Conservation (phyloP, 2,797 vertebrate species). For the Rachycentron canadum region DNA sequence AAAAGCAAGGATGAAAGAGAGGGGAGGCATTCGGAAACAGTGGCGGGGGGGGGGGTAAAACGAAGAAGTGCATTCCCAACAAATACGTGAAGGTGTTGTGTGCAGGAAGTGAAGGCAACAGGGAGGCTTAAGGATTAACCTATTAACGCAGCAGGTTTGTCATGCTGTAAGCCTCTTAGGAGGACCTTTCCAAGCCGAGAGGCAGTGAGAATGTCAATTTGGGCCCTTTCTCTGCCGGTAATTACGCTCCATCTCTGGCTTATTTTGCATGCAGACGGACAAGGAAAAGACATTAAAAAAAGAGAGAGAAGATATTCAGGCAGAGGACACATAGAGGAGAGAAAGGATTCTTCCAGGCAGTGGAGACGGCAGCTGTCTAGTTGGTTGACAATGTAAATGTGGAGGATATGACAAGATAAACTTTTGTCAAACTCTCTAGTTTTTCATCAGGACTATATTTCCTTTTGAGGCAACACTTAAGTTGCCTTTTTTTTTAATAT, state of each 20-base stretch:
- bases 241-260: constrained; percentile 68
- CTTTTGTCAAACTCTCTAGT: background rate
- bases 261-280: constrained; percentile 57
- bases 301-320: constrained; percentile 19
- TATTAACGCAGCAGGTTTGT: constrained; percentile 74
- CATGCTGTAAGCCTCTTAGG: constrained; percentile 77
- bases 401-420: constrained; percentile 11
- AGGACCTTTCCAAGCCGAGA: constrained; percentile 65
- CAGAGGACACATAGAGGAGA: constrained; percentile 32
- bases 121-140: constrained; percentile 70
- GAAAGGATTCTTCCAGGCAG: background rate
- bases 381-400: constrained; percentile 29
- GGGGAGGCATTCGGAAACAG: constrained; percentile 22
- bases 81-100: constrained; percentile 54
- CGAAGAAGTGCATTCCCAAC: constrained; percentile 31
- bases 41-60: constrained; percentile 12
- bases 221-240: constrained; percentile 65
- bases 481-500: background rate
- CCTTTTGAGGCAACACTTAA: background rate
- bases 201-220: constrained; percentile 78
- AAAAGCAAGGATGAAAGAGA: constrained; percentile 50
- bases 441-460: background rate
- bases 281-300: constrained; percentile 40
- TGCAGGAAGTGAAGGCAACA: constrained; percentile 46
- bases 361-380: constrained; percentile 16